phyloP scores from a whole-genome alignment of 2,888 invertebrate species.

The Lydus trimaculatus region DNA sequence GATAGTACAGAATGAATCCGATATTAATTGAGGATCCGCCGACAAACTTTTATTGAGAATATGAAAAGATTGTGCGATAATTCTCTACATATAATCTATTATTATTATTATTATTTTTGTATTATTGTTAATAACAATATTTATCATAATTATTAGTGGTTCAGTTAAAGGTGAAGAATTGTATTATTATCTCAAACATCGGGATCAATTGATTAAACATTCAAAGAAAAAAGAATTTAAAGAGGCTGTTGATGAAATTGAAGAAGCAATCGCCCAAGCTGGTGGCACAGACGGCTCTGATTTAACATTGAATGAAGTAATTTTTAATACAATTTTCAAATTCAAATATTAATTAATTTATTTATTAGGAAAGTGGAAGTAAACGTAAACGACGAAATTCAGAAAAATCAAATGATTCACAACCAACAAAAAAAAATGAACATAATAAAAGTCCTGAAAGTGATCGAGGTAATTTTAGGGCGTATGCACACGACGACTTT shows the following conservation, averaged over 20 bases:
- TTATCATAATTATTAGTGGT: slow-evolving; percentile 61
- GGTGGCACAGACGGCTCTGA: slow-evolving; percentile 52
- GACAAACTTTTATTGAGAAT: slow-evolving; percentile 60
- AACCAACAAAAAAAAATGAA: slow-evolving; percentile 17
- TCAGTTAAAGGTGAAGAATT: slow-evolving; percentile 85
- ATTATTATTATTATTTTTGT: no score
- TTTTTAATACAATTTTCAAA: slow-evolving; percentile 3
- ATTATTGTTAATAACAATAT: no score
- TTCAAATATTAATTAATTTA: not conserved
- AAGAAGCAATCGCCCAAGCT: slow-evolving; percentile 69
- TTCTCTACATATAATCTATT: slow-evolving; percentile 61
- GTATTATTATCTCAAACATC: slow-evolving; percentile 81
- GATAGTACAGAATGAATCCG: slow-evolving; percentile 43
- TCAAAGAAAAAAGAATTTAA: slow-evolving; percentile 84
- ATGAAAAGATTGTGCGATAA: slow-evolving; percentile 63
- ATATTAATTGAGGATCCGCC: slow-evolving; percentile 58
- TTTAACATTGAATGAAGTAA: slow-evolving; percentile 42
- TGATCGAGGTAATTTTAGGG: slow-evolving; percentile 19
- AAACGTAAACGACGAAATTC: slow-evolving; percentile 21
- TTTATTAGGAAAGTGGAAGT: slow-evolving; percentile 15
- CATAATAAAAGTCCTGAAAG: slow-evolving; percentile 23
- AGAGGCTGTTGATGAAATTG: slow-evolving; percentile 88
- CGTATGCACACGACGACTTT: no score
- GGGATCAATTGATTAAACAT: slow-evolving; percentile 79
- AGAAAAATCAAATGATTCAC: slow-evolving; percentile 19